phyloP scores from a whole-genome alignment of 2,888 invertebrate genomes.

The Liopterus haemorrhoidalis region DNA sequence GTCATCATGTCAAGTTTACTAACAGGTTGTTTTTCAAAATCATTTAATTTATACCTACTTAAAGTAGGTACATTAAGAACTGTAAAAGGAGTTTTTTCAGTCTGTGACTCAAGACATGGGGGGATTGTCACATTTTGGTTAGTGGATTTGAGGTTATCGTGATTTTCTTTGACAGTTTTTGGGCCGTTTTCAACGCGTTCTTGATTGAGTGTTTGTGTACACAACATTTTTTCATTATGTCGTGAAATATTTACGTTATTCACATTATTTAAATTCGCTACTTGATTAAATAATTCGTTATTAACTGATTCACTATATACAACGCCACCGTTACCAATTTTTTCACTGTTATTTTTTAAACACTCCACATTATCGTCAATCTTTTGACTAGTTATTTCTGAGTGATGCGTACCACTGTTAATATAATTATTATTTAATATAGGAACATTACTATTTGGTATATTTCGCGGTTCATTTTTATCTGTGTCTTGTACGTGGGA shows the following conservation, averaged over 20 bases:
- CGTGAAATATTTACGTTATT: no score
- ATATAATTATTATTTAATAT: conserved; percentile 36
- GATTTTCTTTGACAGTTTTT: conserved; percentile 1
- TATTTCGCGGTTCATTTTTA: conserved; percentile 25
- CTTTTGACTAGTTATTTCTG: conserved; percentile 37
- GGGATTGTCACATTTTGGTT: conserved; percentile 5
- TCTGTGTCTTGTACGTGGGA: conserved; percentile 30
- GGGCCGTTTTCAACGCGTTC: background rate
- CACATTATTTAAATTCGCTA: conserved; percentile 16
- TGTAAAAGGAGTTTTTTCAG: conserved; percentile 33
- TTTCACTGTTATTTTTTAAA: conserved; percentile 24
- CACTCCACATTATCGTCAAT: conserved; percentile 34
- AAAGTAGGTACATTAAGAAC: conserved; percentile 43
- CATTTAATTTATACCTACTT: conserved; percentile 33
- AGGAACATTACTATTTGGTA: conserved; percentile 41
- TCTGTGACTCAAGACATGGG: conserved; percentile 8
- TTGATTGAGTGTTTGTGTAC: conserved; percentile 12
- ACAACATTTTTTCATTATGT: conserved; percentile 3
- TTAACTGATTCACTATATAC: conserved; percentile 19
- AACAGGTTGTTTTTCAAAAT: conserved; percentile 35
- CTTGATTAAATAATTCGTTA: conserved; percentile 21
- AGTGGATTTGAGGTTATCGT: background rate
- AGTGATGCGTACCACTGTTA: conserved; percentile 30
- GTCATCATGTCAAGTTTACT: conserved; percentile 46
- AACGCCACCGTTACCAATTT: conserved; percentile 13